phyloP scores from a whole-genome alignment of 2,113 vertebrate genomes.

The Saimiri boliviensis region DNA sequence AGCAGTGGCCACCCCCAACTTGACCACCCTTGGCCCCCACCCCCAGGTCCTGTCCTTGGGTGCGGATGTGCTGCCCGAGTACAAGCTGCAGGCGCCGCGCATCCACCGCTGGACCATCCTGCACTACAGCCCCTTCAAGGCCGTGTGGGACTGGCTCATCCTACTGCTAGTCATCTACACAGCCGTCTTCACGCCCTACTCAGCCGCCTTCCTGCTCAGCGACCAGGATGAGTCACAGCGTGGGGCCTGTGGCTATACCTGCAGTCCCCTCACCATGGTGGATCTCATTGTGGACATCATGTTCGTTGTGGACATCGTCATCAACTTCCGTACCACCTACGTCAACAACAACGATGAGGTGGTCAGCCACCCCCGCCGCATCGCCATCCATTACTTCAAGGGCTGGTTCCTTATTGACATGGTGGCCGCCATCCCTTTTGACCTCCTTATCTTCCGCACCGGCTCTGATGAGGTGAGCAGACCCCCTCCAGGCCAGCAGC shows the following conservation, averaged over 20 bases:
- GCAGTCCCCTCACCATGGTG: slow-evolving; percentile 94
- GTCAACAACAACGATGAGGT: slow-evolving; percentile 98
- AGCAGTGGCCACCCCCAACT: accelerated
- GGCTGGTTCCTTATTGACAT: slow-evolving; percentile 99
- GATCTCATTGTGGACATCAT: slow-evolving; percentile 98
- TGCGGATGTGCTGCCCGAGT: slow-evolving; percentile 94
- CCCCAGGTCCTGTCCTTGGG: slow-evolving; percentile 94
- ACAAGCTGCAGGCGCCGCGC: slow-evolving; percentile 96
- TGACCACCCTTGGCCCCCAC: neutral
- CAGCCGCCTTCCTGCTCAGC: slow-evolving; percentile 95
- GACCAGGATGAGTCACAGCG: slow-evolving; percentile 79
- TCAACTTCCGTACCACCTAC: slow-evolving; percentile 98
- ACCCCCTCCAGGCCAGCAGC: neutral
- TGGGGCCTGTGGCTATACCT: slow-evolving; percentile 90
- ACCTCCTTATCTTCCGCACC: slow-evolving; percentile 95
- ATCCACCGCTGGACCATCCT: slow-evolving; percentile 98
- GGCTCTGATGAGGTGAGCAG: slow-evolving; percentile 92
- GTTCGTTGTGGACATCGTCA: slow-evolving; percentile 98
- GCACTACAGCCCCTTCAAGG: slow-evolving; percentile 99
- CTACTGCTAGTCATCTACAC: slow-evolving; percentile 98
- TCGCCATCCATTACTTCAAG: slow-evolving; percentile 98
- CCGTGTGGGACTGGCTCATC: slow-evolving; percentile 98
- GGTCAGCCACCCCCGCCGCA: slow-evolving; percentile 94
- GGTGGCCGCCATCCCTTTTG: slow-evolving; percentile 98
- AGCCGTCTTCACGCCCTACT: slow-evolving; percentile 96